Base-by-base conservation (phyloP, 2,797 vertebrate species). In the Rousettus madagascariensis region DNA sequence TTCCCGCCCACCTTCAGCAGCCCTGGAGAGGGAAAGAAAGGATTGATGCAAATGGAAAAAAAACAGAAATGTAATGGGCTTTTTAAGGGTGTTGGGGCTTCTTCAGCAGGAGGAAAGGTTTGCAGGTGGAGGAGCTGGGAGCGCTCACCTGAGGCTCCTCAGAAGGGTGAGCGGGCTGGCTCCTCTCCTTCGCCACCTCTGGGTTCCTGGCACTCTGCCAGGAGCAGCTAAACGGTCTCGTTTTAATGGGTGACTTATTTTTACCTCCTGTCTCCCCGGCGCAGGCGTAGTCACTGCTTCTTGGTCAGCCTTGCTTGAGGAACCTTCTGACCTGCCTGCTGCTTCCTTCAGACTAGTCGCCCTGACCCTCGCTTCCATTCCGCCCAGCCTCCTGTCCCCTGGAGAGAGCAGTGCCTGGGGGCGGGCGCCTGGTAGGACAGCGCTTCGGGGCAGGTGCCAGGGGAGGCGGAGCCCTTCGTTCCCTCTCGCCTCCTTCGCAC, bases 211-310 rank as follows among this genome's bases (percentile, higher is more conserved):
- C 38, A 77, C 20, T 51, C 33, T 78, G 43, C 72, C 63, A 49
- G 71, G 61, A 38, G 51, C 24, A 46, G 75, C 51, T 41, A 22
- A 86, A 88, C 89, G 19, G 33, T 22, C 94, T 74, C 94, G n/a
- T 33, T 88, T 61, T 69, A 65, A 36, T 16, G 55, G 55, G 51
- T 77, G 51, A 63, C 57, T 72, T 22, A 38, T 90, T 26, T 86
- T 89, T 26, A 41, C 46, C 5, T 0, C 0, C 30, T 5, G 0
- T 55, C 57, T 17, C 24, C 49, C 71, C 43, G 19, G 33, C 36
- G 3, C 11, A 36, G 17, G 71, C 78, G 92, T 66, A 53, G 79
- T 79, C 19, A 26, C 69, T 68, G 71, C 51, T 20, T 46, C 28
- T n/a, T 19, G 41, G 66, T 22, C 8, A 77, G 49, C 41, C 22